Conservation (phyloP, 2,797 vertebrate genomes). For the Meda fulgida region DNA sequence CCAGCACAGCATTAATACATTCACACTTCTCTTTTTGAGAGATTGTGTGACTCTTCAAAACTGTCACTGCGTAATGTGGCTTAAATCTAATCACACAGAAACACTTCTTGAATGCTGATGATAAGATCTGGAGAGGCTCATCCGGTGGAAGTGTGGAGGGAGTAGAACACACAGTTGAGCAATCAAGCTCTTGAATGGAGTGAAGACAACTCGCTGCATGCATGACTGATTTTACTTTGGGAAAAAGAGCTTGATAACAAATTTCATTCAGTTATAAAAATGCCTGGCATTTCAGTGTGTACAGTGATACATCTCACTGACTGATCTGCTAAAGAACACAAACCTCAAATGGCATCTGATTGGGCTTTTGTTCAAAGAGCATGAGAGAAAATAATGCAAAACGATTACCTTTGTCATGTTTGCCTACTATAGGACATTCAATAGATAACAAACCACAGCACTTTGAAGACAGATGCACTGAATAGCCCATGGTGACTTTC, state of each 20-base stretch:
- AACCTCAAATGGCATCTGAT: conserved; percentile 25
- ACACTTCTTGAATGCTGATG: conserved; percentile 18
- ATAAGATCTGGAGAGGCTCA: conserved; percentile 21
- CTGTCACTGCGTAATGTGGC: background rate
- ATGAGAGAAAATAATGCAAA: conserved; percentile 56
- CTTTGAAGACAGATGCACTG: conserved; percentile 51
- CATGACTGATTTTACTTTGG: conserved; percentile 24
- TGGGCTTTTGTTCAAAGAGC: conserved; percentile 56
- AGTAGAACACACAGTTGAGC: conserved; percentile 22
- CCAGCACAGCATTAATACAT: background rate
- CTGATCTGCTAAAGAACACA: conserved; percentile 8
- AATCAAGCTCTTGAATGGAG: conserved; percentile 22
- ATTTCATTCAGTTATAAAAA: background rate
- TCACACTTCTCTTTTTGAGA: background rate
- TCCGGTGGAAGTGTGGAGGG: background rate
- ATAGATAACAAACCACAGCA: conserved; percentile 62
- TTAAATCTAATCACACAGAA: background rate
- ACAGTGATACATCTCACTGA: background rate
- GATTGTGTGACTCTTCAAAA: background rate
- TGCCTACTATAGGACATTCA: conserved; percentile 58
- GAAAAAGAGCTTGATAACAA: background rate
- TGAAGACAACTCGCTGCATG: conserved; percentile 5
- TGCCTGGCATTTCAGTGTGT: background rate
- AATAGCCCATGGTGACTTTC: conserved; percentile 59
- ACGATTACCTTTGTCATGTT: conserved; percentile 61